Conservation (phyloP, 1,140 invertebrate genomes). For the Neotoxoptera formosana region DNA sequence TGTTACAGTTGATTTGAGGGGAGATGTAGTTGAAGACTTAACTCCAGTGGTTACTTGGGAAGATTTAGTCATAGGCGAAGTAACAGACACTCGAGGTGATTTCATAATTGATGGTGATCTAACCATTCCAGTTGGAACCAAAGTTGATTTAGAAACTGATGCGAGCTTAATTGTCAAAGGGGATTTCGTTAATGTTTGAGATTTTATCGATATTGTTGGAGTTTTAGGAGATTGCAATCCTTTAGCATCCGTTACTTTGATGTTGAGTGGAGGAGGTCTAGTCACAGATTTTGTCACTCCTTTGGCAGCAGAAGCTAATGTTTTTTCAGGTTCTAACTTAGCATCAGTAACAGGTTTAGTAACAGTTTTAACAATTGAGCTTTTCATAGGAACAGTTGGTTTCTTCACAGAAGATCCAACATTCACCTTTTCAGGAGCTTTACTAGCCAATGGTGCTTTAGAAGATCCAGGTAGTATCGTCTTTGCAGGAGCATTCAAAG, state of each 20-base stretch:
- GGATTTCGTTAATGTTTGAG: not conserved
- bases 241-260: conserved; percentile 14
- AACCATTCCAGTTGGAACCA: not conserved
- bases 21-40: no score
- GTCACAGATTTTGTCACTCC: not conserved
- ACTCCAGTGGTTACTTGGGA: not conserved
- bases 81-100: not conserved
- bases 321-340: conserved; percentile 16
- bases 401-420: not conserved
- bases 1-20: not conserved
- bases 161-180: not conserved
- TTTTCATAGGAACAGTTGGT: not conserved
- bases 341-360: conserved; percentile 24
- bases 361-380: not conserved
- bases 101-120: not conserved
- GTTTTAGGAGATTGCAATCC: conserved; percentile 47
- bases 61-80: not conserved
- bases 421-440: not conserved
- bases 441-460: not conserved
- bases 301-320: not conserved
- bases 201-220: conserved; percentile 20
- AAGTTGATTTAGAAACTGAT: conserved; percentile 28
- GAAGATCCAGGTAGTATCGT: not conserved
- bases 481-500: not conserved
- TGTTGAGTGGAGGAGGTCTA: conserved; percentile 41